A percentile compares a stretch with the other conserved stretches of the same genome.
These are phyloP conservation scores for Notoglanidium macrostoma DNA, from an alignment of 2,797 vertebrate species.

Conservation along the genomic window DNA sequence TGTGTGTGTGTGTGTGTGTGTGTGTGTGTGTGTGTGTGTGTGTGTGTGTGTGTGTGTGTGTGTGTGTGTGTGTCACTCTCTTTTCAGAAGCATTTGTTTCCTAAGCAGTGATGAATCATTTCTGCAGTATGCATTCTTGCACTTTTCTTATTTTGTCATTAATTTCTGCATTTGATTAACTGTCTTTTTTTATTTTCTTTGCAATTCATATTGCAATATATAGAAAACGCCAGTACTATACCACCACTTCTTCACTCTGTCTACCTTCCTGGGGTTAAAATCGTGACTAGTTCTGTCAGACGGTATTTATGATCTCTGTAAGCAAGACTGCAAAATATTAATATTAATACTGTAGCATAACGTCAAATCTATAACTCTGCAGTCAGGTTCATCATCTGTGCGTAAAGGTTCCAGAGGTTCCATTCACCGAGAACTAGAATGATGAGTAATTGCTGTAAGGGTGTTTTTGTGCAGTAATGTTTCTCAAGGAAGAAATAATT, in stretches of 20 bases:
- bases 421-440: background rate
- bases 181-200: background rate
- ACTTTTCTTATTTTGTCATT: conserved; percentile 18
- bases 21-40: no score
- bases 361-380: background rate
- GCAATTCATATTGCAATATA: background rate
- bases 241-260: background rate
- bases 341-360: background rate
- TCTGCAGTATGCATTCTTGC: conserved; percentile 33
- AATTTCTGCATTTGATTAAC: background rate
- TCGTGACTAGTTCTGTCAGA: background rate
- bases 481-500: background rate
- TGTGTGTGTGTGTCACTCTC: background rate
- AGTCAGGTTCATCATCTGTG: background rate
- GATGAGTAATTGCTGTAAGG: background rate
- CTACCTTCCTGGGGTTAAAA: background rate
- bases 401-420: background rate
- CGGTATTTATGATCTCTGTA: background rate
- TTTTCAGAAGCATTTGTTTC: conserved; percentile 12
- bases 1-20: background rate
- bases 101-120: conserved; percentile 5
- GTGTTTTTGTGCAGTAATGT: background rate
- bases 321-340: background rate
- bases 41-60: background rate
- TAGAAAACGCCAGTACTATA: background rate